Percentiles rank a stretch among this genome's conserved stretches.
phyloP scores from a whole-genome alignment of 2,113 vertebrate species.

The Cyprinus carpio region DNA sequence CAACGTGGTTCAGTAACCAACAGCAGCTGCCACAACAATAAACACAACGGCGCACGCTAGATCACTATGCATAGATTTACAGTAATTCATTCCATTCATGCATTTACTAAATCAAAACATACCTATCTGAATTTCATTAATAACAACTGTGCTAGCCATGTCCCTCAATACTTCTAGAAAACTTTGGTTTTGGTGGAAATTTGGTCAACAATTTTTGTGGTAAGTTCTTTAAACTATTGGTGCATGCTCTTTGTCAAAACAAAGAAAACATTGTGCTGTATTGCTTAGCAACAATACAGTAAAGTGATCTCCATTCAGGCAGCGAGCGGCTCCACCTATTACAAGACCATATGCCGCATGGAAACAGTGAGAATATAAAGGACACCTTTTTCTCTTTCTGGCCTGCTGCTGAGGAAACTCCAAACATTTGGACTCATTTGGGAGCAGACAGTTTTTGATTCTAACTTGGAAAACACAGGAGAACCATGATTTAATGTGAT shows the following conservation, averaged over 20 bases:
- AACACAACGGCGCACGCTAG: constrained; percentile 38
- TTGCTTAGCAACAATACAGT: constrained; percentile 47
- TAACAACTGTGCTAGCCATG: neutral
- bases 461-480: neutral
- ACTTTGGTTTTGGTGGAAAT: neutral
- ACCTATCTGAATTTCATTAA: neutral
- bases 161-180: neutral
- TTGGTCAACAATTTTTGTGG: neutral
- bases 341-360: constrained; percentile 11
- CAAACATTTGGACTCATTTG: neutral
- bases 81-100: constrained; percentile 37
- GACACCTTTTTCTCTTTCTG: constrained; percentile 18
- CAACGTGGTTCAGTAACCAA: constrained; percentile 57
- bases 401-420: neutral
- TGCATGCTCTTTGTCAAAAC: neutral
- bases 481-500: neutral
- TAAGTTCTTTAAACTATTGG: neutral
- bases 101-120: constrained; percentile 21
- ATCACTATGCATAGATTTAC: constrained; percentile 29
- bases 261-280: constrained; percentile 44
- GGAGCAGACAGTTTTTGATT: constrained; percentile 2
- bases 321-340: constrained; percentile 16
- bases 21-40: constrained; percentile 58
- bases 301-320: constrained; percentile 15
- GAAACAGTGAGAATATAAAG: constrained; percentile 30